These are phyloP conservation scores for Morinoia aosen DNA, from an alignment of 2,888 invertebrate species.

Conservation along the genomic window DNA sequence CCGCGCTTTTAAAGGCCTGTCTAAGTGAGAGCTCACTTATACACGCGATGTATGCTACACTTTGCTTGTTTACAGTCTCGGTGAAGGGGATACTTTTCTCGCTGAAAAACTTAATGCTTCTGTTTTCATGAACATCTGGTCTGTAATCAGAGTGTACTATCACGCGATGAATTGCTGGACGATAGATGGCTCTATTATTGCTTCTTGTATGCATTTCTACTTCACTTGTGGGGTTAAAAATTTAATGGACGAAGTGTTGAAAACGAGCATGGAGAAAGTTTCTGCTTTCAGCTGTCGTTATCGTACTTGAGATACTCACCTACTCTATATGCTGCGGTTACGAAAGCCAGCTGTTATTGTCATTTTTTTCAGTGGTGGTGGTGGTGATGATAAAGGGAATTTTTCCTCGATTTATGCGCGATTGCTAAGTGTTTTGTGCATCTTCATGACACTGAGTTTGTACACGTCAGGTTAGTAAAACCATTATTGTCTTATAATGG, in stretches of 20 bases:
- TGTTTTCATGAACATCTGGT: not conserved
- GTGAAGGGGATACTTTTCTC: not conserved
- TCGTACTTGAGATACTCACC: too few species aligned
- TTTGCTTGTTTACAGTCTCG: not conserved
- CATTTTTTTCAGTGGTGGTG: too few species aligned
- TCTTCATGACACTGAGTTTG: too few species aligned
- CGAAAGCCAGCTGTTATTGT: too few species aligned
- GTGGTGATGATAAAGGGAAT: too few species aligned
- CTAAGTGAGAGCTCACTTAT: constrained; percentile 23
- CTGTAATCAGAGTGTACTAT: not conserved
- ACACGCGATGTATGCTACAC: not conserved
- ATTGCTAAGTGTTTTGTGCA: too few species aligned
- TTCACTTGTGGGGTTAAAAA: not conserved
- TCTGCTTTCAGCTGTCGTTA: not conserved
- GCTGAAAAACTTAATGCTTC: not conserved
- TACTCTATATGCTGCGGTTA: too few species aligned
- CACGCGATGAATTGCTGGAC: not conserved
- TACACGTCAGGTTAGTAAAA: too few species aligned
- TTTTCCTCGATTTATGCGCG: too few species aligned
- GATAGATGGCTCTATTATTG: not conserved
- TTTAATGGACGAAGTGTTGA: not conserved
- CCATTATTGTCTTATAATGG: too few species aligned
- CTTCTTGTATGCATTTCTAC: not conserved
- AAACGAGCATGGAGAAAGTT: not conserved
- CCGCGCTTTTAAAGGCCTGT: constrained; percentile 23